Base-by-base conservation (phyloP, 2,113 vertebrate genomes). In the Chionis minor region DNA sequence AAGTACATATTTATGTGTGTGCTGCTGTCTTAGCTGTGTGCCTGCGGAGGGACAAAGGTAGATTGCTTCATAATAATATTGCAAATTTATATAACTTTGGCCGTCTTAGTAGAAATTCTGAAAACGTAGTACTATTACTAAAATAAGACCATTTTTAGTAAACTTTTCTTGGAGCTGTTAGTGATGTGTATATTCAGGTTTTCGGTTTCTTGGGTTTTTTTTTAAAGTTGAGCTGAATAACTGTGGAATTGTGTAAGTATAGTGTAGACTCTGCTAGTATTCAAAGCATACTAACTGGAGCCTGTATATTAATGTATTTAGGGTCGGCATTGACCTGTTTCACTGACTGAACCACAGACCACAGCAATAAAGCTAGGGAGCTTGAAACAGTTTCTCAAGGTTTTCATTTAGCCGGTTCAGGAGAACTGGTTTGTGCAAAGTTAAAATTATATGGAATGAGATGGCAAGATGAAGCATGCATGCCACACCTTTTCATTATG, bases 401-500 rank as follows among this genome's bases (percentile, higher is more conserved):
- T 86, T 96, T 95, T 87, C 32, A n/a, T 96, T 94, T 92, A 78
- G 65, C 49, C 94, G 11, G 10, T 81, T 93, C 42, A 82, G 80
- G 38, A 72, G 49, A 88, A 95, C 27, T 86, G 88, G 80, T 88
- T 94, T 96, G 55, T 66, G 32, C 38, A 4, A 90, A 89, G 80
- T 94, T 95, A 88, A 95, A 95, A 97, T 92, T 95, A 93, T 69
- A 69, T 84, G 71, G 86, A 87, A 94, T 66, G 85, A 96, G 62
- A 75, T 77, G 67, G 73, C 91, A 95, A 95, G 92, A 96, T 82
- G 95, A 92, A 95, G 80, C 94, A 92, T 83, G 95, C 73, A 65
- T 88, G 86, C 95, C 95, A 81, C 89, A 94, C 97, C 94, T 97
- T 97, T 97, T 94, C 95, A 95, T 94, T 92, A 95, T 82, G 81